Evolutionary conservation across 2,797 vertebrate species (phyloP), one percentile per base, ranked within the genome.

Genomic region (Lateolabrax maculatus): DNA sequence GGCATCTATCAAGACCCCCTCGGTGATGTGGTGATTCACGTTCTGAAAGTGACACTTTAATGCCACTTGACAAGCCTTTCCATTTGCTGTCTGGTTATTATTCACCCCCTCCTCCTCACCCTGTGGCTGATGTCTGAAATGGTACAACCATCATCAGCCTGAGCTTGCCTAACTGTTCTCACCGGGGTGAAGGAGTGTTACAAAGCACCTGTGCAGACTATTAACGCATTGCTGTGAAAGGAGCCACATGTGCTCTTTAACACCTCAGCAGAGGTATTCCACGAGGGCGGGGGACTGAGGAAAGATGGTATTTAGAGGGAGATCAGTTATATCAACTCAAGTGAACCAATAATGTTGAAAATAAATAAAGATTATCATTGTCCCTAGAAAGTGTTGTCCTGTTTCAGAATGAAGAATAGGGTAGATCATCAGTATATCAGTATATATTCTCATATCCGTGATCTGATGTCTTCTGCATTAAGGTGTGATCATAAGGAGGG

Each of bases 61-160:
- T 73, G 85, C 75, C 84, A 88, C 90, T 92, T 85, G 81, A 92
- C 80, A 86, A 86, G 81, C 70, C 79, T 86, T 90, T 78, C 78
- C 75, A 74, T 79, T 89, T 80, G 65, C 84, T 82, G 83, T 83
- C 79, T 75, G n/a, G 29, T 91, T 89, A 89, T 91, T 86, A 92
- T 83, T 77, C 84, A 39, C 52, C 84, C 79, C 85, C 70, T 77
- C 80, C 46, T 13, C 48, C 57, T 73, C 57, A 52, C 46, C 78
- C 77, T 34, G 63, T 71, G 67, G 75, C 67, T 68, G 60, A 53
- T n/a, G 43, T 72, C 74, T 65, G 63, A 88, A 81, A 84, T 80
- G 71, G 70, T n/a, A n/a, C 71, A 58, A 64, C 81, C 71, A 80
- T 78, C 84, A 85, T 75, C 72, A 82, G 74, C 69, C 52, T 31